Conservation (phyloP, 2,888 invertebrate species). For the Onchidella celtica region DNA sequence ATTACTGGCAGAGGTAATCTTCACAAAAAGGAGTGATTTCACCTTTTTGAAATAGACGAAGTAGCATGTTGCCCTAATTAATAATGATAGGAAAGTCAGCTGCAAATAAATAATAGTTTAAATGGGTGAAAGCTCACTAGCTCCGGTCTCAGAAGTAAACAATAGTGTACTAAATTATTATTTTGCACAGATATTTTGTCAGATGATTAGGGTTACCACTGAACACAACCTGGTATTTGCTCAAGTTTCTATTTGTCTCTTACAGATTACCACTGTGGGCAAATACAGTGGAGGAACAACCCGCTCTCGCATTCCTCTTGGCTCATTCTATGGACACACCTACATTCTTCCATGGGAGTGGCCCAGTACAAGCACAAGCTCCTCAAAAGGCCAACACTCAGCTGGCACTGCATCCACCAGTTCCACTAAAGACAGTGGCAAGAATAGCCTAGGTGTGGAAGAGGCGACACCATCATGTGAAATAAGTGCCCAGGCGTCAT, state of each 20-base stretch:
- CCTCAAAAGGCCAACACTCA: neutral
- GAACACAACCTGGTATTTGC: too few relatives aligned
- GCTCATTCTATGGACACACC: conserved; percentile 95
- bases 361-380: conserved; percentile 51
- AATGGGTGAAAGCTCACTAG: too few relatives aligned
- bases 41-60: too few relatives aligned
- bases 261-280: conserved; percentile 93
- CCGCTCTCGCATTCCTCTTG: conserved; percentile 93
- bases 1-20: too few relatives aligned
- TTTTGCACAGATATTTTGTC: too few relatives aligned
- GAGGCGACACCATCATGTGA: neutral
- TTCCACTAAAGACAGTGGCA: neutral
- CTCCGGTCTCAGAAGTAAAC: too few relatives aligned
- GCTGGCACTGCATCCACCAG: neutral
- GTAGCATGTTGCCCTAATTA: too few relatives aligned
- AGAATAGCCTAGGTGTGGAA: neutral
- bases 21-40: too few relatives aligned
- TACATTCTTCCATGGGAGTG: conserved; percentile 85
- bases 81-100: too few relatives aligned
- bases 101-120: too few relatives aligned
- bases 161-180: too few relatives aligned
- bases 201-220: too few relatives aligned
- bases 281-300: conserved; percentile 95
- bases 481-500: conserved; percentile 62
- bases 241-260: conserved; percentile 56